Conservation (phyloP, 2,113 vertebrate species). For the Rousettus leschenaultii region DNA sequence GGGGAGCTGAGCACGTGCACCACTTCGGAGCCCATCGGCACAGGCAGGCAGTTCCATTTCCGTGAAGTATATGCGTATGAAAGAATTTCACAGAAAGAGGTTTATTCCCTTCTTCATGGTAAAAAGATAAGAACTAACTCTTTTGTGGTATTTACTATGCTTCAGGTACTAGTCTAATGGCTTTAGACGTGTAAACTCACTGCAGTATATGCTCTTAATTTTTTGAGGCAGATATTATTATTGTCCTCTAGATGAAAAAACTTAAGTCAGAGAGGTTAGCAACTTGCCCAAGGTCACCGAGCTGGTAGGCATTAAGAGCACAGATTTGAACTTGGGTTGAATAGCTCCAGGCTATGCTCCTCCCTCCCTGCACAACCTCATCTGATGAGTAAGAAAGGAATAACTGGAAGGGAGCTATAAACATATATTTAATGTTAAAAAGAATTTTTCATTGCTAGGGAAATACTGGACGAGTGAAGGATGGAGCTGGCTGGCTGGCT, state of each 20-base stretch:
- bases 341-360: not conserved
- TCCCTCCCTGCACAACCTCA: not conserved
- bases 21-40: not conserved
- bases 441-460: not conserved
- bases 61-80: fast-evolving
- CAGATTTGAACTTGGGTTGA: not conserved
- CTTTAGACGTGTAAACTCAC: not conserved
- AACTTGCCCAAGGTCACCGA: not conserved
- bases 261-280: not conserved
- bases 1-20: fast-evolving
- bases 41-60: not conserved
- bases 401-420: not conserved
- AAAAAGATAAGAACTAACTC: not conserved
- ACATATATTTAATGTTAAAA: not conserved
- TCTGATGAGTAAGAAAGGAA: not conserved
- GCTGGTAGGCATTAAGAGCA: not conserved
- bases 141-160: not conserved
- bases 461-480: not conserved
- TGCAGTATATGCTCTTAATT: not conserved
- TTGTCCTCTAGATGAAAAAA: not conserved
- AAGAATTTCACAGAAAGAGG: not conserved
- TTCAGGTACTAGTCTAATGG: not conserved
- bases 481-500: not conserved
- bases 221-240: not conserved
- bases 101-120: not conserved